phyloP scores from a whole-genome alignment of 2,797 vertebrate genomes.

The Mastacembelus armatus region DNA sequence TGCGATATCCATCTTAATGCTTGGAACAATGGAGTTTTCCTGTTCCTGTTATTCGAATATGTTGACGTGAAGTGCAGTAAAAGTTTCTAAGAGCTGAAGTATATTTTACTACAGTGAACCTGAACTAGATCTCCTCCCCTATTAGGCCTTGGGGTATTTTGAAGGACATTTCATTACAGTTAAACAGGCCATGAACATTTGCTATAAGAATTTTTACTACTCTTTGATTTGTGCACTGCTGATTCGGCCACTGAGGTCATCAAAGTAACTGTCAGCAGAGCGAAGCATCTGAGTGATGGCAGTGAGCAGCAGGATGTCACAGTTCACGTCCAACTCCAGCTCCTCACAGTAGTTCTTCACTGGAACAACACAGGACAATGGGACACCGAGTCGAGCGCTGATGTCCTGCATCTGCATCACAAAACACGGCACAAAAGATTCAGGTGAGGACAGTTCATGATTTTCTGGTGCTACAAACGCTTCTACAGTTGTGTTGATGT shows the following conservation, averaged over 20 bases:
- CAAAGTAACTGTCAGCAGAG: slow-evolving; percentile 77
- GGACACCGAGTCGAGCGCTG: slow-evolving; percentile 73
- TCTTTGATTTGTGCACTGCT: neutral
- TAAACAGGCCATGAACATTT: neutral
- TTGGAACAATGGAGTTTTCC: no score
- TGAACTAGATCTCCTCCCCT: neutral
- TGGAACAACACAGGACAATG: slow-evolving; percentile 78
- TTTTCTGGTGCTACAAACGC: no score
- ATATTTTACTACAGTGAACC: neutral
- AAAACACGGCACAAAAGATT: neutral
- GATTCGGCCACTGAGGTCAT: slow-evolving; percentile 55
- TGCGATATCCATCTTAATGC: no score
- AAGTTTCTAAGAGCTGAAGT: no score
- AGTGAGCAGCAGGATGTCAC: slow-evolving; percentile 81
- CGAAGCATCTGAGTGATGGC: slow-evolving; percentile 75
- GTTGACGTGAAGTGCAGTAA: no score
- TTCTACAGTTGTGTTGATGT: neutral
- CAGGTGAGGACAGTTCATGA: neutral
- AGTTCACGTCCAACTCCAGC: slow-evolving; percentile 73
- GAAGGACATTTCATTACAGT: neutral
- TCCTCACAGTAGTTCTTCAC: slow-evolving; percentile 83
- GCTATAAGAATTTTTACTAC: neutral
- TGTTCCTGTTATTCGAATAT: no score
- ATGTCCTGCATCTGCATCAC: slow-evolving; percentile 72
- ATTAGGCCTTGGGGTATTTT: neutral